Conservation (phyloP, 1,140 invertebrate species). For the Propsilocerus akamusi region DNA sequence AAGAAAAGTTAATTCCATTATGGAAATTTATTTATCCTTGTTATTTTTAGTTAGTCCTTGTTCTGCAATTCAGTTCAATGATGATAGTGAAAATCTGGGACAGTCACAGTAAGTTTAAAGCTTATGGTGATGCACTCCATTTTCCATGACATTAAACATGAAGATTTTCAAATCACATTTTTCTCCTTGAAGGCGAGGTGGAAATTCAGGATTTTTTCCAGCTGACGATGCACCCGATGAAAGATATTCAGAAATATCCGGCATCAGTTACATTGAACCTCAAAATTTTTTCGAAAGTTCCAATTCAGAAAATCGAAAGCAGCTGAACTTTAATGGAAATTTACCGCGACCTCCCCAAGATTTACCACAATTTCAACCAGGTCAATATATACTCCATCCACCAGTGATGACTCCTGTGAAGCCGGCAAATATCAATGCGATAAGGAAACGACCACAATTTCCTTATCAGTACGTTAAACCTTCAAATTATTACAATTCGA, state of each 20-base stretch:
- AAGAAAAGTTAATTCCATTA: neutral
- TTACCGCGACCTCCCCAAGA: neutral
- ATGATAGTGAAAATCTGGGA: neutral
- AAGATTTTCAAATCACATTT: neutral
- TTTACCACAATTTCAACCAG: no score
- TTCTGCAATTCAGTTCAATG: neutral
- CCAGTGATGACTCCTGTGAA: neutral
- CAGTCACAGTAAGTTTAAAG: neutral
- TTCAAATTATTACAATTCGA: neutral
- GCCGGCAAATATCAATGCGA: neutral
- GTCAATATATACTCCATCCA: no score
- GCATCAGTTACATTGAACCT: neutral
- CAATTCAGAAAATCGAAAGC: neutral
- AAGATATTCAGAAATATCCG: neutral
- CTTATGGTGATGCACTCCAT: neutral
- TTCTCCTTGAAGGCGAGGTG: neutral
- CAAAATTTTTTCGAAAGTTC: neutral
- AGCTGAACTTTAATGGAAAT: conserved; percentile 1
- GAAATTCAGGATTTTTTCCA: neutral
- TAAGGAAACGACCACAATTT: neutral
- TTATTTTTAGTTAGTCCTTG: neutral
- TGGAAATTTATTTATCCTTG: conserved; percentile 2
- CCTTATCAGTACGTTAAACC: neutral
- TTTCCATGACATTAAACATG: neutral
- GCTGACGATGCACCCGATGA: neutral